phyloP scores from a whole-genome alignment of 2,797 vertebrate species.

The Paratrypauchen microcephalus region DNA sequence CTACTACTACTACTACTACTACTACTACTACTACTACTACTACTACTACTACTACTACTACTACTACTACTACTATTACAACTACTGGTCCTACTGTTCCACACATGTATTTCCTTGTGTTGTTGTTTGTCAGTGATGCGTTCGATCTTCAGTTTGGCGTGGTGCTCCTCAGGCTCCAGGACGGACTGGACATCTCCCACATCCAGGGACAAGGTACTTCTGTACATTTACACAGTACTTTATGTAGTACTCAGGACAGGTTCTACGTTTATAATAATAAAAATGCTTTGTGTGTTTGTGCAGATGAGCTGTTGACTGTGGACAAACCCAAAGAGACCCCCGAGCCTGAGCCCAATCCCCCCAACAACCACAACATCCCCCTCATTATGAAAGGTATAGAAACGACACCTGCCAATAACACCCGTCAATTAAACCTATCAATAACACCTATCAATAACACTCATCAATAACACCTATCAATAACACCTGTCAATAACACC shows the following conservation, averaged over 20 bases:
- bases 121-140: slow-evolving; percentile 81
- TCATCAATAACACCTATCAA: too few relatives aligned
- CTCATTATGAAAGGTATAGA: slow-evolving; percentile 81
- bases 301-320: slow-evolving; percentile 88
- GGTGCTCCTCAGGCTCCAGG: slow-evolving; percentile 88
- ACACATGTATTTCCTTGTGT: too few relatives aligned
- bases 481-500: too few relatives aligned
- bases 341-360: slow-evolving; percentile 77
- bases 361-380: slow-evolving; percentile 80
- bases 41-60: not conserved
- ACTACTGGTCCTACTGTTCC: too few relatives aligned
- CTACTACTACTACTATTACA: too few relatives aligned
- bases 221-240: slow-evolving; percentile 55
- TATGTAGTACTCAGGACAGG: too few relatives aligned
- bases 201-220: slow-evolving; percentile 87
- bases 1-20: too few relatives aligned
- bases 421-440: too few relatives aligned
- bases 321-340: slow-evolving; percentile 90
- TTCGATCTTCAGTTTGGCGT: slow-evolving; percentile 93
- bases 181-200: slow-evolving; percentile 93
- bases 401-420: too few relatives aligned
- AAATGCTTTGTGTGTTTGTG: not conserved
- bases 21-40: too few relatives aligned
- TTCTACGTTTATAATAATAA: too few relatives aligned
- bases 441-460: too few relatives aligned